These are phyloP conservation scores for Zhuqinia jingwanae DNA, from an alignment of 2,888 invertebrate genomes.

Conservation along the genomic window DNA sequence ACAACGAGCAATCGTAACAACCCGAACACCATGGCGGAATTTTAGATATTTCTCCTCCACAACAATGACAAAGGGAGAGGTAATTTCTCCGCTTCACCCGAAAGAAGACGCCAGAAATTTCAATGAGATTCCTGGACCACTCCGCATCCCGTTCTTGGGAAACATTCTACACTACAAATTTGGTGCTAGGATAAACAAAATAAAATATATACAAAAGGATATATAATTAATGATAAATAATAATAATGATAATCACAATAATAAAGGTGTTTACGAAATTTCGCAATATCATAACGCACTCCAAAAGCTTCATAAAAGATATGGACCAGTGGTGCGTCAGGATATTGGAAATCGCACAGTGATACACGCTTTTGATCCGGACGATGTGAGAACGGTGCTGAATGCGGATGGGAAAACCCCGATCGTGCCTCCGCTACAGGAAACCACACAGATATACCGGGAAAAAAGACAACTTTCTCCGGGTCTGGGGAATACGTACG, in stretches of 20 bases:
- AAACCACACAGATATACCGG: slow-evolving; percentile 82
- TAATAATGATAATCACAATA: too few species aligned
- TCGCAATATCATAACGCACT: slow-evolving; percentile 81
- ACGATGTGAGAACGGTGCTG: slow-evolving; percentile 82
- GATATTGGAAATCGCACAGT: slow-evolving; percentile 81
- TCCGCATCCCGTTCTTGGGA: slow-evolving; percentile 80
- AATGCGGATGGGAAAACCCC: slow-evolving; percentile 82
- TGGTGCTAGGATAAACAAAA: slow-evolving; percentile 77
- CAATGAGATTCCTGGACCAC: slow-evolving; percentile 80
- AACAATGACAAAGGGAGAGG: slow-evolving; percentile 15
- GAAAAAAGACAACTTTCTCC: slow-evolving; percentile 82
- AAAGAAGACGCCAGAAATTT: slow-evolving; percentile 72
- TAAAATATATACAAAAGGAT: too few species aligned
- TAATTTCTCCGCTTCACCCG: too few species aligned
- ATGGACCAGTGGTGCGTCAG: slow-evolving; percentile 83
- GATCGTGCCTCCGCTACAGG: slow-evolving; percentile 82
- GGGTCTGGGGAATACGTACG: slow-evolving; percentile 83
- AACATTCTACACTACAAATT: slow-evolving; percentile 80
- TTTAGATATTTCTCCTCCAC: slow-evolving; percentile 1
- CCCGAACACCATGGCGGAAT: background rate
- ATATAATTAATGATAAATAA: too few species aligned
- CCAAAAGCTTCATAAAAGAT: slow-evolving; percentile 81
- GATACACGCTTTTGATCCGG: slow-evolving; percentile 83
- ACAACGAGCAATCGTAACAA: background rate
- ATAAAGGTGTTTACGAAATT: slow-evolving; percentile 79